Evolutionary conservation across 1,140 invertebrate genomes (phyloP).

Genomic region (Drosophila ironensis): DNA sequence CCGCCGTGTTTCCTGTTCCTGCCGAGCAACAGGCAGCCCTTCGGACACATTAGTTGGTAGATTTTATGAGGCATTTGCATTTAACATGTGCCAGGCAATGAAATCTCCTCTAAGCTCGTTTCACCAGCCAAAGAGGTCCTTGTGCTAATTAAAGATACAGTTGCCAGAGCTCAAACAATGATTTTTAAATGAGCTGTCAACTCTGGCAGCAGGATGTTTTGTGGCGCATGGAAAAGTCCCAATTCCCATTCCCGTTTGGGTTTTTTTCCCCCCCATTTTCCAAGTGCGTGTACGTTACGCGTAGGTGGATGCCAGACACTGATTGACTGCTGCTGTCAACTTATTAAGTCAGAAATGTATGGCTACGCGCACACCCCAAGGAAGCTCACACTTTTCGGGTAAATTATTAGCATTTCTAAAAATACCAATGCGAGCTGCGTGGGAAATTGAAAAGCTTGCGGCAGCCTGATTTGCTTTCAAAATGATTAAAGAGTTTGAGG

Average conservation of each 20-base stretch:
- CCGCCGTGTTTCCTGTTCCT: too few relatives aligned
- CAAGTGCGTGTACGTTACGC: constrained; percentile 3
- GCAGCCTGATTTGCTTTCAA: constrained; percentile 7
- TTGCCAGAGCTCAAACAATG: constrained; percentile 35
- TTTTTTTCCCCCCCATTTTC: too few relatives aligned
- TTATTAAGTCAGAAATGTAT: constrained; percentile 67
- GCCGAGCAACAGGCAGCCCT: constrained; percentile 46
- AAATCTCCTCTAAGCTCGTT: constrained; percentile 45
- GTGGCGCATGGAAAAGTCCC: neutral
- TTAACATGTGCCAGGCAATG: constrained; percentile 62
- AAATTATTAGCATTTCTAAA: constrained; percentile 61
- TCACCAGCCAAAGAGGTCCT: constrained; percentile 17
- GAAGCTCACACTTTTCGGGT: constrained; percentile 36
- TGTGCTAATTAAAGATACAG: constrained; percentile 65
- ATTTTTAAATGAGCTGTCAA: constrained; percentile 57
- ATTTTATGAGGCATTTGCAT: constrained; percentile 73
- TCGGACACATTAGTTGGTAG: constrained; percentile 58
- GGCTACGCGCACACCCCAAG: neutral
- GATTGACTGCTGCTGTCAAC: constrained; percentile 74
- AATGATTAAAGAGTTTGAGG: neutral
- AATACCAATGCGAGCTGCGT: constrained; percentile 48
- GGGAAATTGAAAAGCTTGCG: constrained; percentile 2
- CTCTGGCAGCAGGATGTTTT: neutral
- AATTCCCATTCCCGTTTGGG: too few relatives aligned
- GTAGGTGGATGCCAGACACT: constrained; percentile 43